phyloP scores from a whole-genome alignment of 2,797 vertebrate species.

The Neopelma chrysocephalum region DNA sequence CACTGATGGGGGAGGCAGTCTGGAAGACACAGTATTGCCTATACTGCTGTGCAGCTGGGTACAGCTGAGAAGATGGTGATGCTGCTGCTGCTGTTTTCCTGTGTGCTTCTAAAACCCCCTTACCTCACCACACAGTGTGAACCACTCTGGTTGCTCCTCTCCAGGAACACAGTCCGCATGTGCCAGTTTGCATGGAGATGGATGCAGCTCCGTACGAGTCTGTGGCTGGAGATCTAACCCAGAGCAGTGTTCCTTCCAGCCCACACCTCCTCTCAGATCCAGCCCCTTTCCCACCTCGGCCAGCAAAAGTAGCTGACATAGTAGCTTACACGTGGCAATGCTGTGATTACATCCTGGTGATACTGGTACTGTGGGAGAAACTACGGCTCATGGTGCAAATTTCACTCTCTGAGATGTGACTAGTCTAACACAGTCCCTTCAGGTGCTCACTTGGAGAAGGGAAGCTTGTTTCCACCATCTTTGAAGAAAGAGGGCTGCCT shows the following conservation, averaged over 20 bases:
- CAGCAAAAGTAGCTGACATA: not conserved
- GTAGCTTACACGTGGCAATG: not conserved
- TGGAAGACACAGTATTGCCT: not conserved
- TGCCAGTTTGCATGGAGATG: not conserved
- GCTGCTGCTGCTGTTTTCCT: not conserved
- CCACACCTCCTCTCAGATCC: not conserved
- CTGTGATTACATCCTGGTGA: not conserved
- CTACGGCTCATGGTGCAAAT: not conserved
- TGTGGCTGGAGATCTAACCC: not conserved
- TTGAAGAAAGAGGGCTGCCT: not conserved
- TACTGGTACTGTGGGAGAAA: not conserved
- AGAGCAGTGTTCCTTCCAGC: not conserved
- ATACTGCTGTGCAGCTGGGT: not conserved
- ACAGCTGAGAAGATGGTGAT: not conserved
- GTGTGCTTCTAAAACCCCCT: not conserved
- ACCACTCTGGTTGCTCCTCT: not conserved
- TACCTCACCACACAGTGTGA: not conserved
- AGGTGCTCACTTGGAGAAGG: not conserved
- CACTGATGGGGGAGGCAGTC: not conserved
- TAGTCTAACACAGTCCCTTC: not conserved
- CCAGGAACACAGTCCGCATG: fast-evolving
- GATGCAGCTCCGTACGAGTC: not conserved
- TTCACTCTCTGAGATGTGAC: not conserved
- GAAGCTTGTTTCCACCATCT: not conserved
- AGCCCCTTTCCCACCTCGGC: not conserved